These are phyloP conservation scores for Aspidoscelis tigris DNA, from an alignment of 2,113 vertebrate species.

Conservation along the genomic window DNA sequence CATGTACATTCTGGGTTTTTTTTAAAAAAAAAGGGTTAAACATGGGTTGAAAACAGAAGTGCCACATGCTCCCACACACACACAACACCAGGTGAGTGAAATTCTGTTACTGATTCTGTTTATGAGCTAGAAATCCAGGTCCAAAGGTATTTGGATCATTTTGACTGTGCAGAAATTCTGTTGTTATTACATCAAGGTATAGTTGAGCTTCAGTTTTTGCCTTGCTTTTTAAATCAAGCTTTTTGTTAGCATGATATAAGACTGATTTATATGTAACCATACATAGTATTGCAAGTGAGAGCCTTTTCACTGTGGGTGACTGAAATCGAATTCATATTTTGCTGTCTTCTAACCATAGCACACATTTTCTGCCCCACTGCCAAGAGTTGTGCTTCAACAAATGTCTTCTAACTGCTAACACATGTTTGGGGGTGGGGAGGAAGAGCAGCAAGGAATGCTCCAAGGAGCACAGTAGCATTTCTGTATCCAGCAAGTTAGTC, in stretches of 20 bases:
- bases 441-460: constrained; percentile 62
- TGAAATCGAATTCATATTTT: constrained; percentile 29
- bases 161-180: not conserved
- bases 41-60: too few species aligned
- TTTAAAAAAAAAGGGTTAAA: too few species aligned
- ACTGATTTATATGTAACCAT: not conserved
- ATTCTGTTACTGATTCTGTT: not conserved
- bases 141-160: not conserved
- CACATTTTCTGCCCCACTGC: not conserved
- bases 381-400: constrained; percentile 66
- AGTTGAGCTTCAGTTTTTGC: not conserved
- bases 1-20: too few species aligned
- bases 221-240: not conserved
- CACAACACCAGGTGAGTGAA: too few species aligned
- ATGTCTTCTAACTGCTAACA: constrained; percentile 74
- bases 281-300: not conserved
- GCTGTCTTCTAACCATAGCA: constrained; percentile 28
- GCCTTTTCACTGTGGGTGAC: not conserved
- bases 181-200: not conserved
- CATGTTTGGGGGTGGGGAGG: constrained; percentile 66
- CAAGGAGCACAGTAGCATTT: constrained; percentile 75
- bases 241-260: not conserved
- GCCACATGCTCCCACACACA: too few species aligned
- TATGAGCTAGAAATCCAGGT: not conserved
- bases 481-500: constrained; percentile 71